Evolutionary conservation across 1,140 invertebrate genomes (phyloP).

Genomic region (Eriocheir sinensis): DNA sequence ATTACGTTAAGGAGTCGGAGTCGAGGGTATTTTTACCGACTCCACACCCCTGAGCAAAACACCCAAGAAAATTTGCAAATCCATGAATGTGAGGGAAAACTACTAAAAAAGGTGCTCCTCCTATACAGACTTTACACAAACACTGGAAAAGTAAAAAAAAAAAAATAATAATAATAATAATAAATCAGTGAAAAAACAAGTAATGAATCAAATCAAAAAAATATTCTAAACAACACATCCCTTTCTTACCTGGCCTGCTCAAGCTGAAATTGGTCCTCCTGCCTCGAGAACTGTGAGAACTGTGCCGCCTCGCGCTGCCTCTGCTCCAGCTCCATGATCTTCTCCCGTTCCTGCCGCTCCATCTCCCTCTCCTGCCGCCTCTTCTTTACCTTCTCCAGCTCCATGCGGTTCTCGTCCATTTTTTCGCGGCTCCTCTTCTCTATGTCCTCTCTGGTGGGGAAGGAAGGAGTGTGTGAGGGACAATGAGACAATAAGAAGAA

Average conservation of each 20-base stretch:
- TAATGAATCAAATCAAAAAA: neutral
- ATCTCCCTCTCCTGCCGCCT: conserved; percentile 93
- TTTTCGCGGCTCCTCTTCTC: conserved; percentile 93
- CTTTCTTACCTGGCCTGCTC: conserved; percentile 87
- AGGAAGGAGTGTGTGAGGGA: neutral
- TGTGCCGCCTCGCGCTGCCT: conserved; percentile 97
- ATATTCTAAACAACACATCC: neutral
- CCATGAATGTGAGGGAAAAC: too few relatives aligned
- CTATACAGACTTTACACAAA: too few relatives aligned
- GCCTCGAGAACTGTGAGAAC: conserved; percentile 95
- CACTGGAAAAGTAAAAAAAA: too few relatives aligned
- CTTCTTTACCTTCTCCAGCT: conserved; percentile 96
- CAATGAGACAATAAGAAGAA: neutral
- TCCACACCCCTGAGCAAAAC: too few relatives aligned
- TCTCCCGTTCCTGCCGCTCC: conserved; percentile 93
- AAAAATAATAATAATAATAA: too few relatives aligned
- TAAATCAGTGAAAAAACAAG: neutral
- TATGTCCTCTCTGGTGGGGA: conserved; percentile 87
- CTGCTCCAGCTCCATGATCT: conserved; percentile 93
- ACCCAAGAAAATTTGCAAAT: too few relatives aligned
- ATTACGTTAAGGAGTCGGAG: too few relatives aligned
- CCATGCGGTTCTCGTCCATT: conserved; percentile 94
- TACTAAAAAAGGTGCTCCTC: too few relatives aligned
- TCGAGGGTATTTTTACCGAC: too few relatives aligned
- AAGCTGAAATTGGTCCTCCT: conserved; percentile 96